Evolutionary conservation across 2,888 invertebrate species (phyloP), one percentile per base, ranked within the genome.

Genomic region (Polymixis lichenea): DNA sequence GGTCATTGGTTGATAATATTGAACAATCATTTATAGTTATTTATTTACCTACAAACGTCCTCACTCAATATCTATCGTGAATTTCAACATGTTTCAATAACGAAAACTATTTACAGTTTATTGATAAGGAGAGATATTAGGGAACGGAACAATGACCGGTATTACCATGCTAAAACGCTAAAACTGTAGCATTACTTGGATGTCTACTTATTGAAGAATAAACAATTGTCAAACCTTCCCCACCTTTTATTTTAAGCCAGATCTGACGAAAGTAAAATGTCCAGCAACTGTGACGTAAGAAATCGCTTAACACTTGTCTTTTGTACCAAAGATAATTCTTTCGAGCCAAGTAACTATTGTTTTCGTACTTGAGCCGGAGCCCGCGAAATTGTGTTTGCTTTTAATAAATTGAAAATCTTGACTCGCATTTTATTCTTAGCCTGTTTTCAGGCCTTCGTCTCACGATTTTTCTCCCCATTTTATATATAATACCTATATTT

Each of bases 341-440:
- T 84, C 82, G 80, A 89, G 82, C 80, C 82, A 87, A 88, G 86
- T 86, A 90, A 90, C 91, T 90, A 91, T 91, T 91, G 91, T 91
- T 92, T 91, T 89, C 89, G 75, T 87, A 86, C 88, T 84, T 87
- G 86, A 88, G 88, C 86, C 83, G 76, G 75, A 87, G 85, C 88
- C 90, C 79, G 87, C 88, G 83, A 92, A 92, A 91, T 93, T 92
- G 91, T 91, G 91, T 92, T 93, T 92, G 90, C 90, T 89, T 93
- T 93, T 94, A 92, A 93, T 93, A 94, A 93, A 95, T 93, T 93
- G 92, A 92, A 94, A 94, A 92, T 92, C 91, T 92, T 90, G 87
- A 90, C 90, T 89, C 88, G 86, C 90, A 89, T 89, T 90, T 87
- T 87, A 86, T 87, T 85, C 81, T 69, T 71, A 77, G 71, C 82